Base-by-base conservation (phyloP, 2,113 vertebrate genomes). In the Neolamprologus falcicula region DNA sequence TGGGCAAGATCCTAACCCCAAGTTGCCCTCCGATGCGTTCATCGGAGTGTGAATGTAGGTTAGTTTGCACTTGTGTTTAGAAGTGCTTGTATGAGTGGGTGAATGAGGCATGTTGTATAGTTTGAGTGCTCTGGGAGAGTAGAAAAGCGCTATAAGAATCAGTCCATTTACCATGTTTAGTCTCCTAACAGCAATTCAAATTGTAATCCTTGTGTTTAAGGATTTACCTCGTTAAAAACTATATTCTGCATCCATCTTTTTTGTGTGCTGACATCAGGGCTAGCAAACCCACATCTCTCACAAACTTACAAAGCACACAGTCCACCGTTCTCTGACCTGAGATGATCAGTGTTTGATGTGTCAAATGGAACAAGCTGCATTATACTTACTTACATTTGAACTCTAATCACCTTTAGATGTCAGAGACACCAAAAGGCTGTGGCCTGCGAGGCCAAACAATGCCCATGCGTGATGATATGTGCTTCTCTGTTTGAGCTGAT, bases 1-100 rank as follows among this genome's bases (percentile, higher is more conserved):
- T 4, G 52, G 52, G 52, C 52, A 12, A 21, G 52, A 54, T 21
- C 0, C 52, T 21, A 54, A 21, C 52, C 1, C 1, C n/a, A 54
- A 21, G 9, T 21, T 21, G n/a, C n/a, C 0, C n/a, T 6, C 52
- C 1, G 5, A 21, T 53, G n/a, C 0, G 5, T 53, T n/a, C 19
- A 53, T 53, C 0, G 1, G 52, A 21, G n/a, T 54, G 3, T 54
- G 52, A 54, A 4, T 54, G 5, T 11, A 9, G 47, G 0, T 19
- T 52, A 19, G 17, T 52, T 3, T 52, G 50, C 50, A 52, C 50
- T 52, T 52, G 50, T 52, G 50, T 52, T 52, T 3, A 19, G 17
- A 52, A 0, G 17, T 52, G 17, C 50, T 52, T 21, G 1, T n/a
- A 1, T 52, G 17, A 52, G 9, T 52, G 50, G 50, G 19, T 52